Evolutionary conservation across 1,140 invertebrate species (phyloP), one percentile per base, ranked within the genome.

Genomic region (Lysiphlebus fabarum): DNA sequence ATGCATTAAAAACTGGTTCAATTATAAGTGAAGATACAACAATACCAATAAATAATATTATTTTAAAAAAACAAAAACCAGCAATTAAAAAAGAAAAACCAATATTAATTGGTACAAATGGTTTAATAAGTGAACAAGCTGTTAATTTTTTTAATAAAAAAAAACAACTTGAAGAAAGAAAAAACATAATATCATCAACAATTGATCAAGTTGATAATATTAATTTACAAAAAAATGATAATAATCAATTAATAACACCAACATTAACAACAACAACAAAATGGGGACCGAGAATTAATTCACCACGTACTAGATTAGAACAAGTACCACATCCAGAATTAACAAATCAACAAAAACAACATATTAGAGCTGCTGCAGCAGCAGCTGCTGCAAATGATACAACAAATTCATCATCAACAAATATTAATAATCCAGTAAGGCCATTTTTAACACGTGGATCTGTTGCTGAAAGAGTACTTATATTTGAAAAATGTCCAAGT

Each of bases 401-500:
- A 2, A 40, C 53, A 42, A 42, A 37, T 8, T 48, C 14, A 14
- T 8, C 58, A n/a, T 10, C 56, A 14, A 42, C 43, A 34, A 54
- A 37, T 11, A 55, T 42, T 55, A 44, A 49, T 26, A 84, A 86
- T 75, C 89, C 90, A 0, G 87, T 92, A n/a, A 79, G 90, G 57
- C 91, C 91, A 3, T 93, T 95, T 72, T 80, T 95, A 10, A 93
- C 92, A 4, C 82, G 92, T 61, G 93, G 93, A 5, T 95, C 92
- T 1, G 93, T 96, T 0, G 93, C 93, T 4, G 93, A 95, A 70
- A 80, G 93, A 37, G 92, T 95, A 37, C 82, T 95, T 53, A 91
- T 95, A 68, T 96, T 95, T 72, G 93, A 96, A 73, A 88, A 91
- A 72, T 92, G 92, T 70, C 93, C 93, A 1, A 90, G 89, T 68